Percentiles rank a stretch among this genome's conserved stretches.
These are phyloP conservation scores for Xiphorhynchus elegans DNA, from an alignment of 2,113 vertebrate genomes.

Conservation along the genomic window DNA sequence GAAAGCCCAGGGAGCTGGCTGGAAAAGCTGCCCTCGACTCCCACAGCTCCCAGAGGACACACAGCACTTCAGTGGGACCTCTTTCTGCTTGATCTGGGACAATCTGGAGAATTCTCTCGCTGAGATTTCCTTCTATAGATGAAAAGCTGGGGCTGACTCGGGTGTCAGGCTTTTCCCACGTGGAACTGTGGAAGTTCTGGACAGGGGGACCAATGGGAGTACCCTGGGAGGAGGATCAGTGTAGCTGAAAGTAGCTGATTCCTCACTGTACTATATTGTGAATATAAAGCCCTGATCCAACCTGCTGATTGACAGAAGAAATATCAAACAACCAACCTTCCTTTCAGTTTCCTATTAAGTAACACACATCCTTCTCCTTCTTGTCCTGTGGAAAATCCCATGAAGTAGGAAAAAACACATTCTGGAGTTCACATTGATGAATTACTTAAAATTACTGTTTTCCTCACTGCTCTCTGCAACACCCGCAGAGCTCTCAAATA, in stretches of 20 bases:
- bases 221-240: neutral
- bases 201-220: neutral
- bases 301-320: neutral
- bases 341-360: neutral
- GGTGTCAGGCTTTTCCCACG: neutral
- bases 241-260: neutral
- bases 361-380: neutral
- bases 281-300: neutral
- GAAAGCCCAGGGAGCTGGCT: slow-evolving; percentile 34
- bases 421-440: neutral
- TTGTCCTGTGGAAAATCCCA: slow-evolving; percentile 1
- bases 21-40: slow-evolving; percentile 44
- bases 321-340: neutral
- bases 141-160: neutral
- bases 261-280: neutral
- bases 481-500: neutral
- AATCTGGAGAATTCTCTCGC: neutral
- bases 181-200: neutral
- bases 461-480: neutral
- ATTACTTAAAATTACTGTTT: neutral
- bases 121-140: slow-evolving; percentile 9
- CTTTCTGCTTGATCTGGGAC: neutral
- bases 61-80: neutral
- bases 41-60: slow-evolving; percentile 38
- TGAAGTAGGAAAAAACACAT: neutral